Conservation (phyloP, 2,888 invertebrate species). For the Lysandra bellargus region DNA sequence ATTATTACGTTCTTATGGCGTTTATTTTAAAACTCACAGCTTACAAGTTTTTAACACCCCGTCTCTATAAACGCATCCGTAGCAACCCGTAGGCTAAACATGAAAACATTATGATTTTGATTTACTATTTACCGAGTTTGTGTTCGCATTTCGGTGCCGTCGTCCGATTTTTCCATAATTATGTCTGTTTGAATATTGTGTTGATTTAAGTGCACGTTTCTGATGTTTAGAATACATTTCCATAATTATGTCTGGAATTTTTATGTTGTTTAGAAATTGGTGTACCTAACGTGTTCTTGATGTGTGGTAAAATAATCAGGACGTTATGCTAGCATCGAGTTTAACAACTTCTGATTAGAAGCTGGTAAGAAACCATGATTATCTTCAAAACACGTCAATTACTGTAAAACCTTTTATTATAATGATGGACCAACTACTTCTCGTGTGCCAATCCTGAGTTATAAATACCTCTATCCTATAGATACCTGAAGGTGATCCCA, state of each 20-base stretch:
- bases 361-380: not conserved
- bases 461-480: too few species aligned
- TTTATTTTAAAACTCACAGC: slow-evolving; percentile 5
- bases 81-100: slow-evolving; percentile 1
- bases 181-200: not conserved
- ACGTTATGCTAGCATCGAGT: not conserved
- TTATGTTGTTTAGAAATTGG: slow-evolving; percentile 17
- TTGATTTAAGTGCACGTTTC: slow-evolving; percentile 18
- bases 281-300: not conserved
- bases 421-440: too few species aligned
- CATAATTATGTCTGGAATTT: not conserved
- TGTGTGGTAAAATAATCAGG: not conserved
- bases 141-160: slow-evolving; percentile 17
- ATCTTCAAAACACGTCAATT: not conserved
- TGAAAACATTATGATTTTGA: slow-evolving; percentile 12
- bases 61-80: not conserved
- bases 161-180: not conserved
- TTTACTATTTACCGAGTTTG: not conserved
- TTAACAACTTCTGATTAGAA: not conserved
- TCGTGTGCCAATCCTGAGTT: too few species aligned
- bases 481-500: not conserved
- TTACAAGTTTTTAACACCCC: not conserved
- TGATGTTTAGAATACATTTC: slow-evolving; percentile 7
- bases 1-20: not conserved
- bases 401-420: too few species aligned